phyloP scores from a whole-genome alignment of 2,797 vertebrate species.

The Hoplostethus mediterraneus region DNA sequence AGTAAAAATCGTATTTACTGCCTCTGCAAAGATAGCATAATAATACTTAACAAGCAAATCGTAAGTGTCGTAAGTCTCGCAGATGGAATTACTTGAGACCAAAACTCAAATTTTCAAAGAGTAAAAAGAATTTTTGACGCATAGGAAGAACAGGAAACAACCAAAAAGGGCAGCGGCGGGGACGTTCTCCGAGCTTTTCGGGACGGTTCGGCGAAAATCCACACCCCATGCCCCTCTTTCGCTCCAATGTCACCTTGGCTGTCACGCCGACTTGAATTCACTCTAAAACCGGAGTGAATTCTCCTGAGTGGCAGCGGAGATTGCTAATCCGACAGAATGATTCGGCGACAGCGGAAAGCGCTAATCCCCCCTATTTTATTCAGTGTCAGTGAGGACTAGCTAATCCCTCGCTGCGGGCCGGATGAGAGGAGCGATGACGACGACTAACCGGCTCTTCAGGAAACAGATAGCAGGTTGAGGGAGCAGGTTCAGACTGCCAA shows the following conservation, averaged over 20 bases:
- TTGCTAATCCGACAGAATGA: slow-evolving; percentile 76
- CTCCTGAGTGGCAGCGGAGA: slow-evolving; percentile 56
- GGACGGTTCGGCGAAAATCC: slow-evolving; percentile 19
- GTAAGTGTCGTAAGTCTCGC: no score
- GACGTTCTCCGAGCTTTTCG: slow-evolving; percentile 14
- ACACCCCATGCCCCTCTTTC: slow-evolving; percentile 22
- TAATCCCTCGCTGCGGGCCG: slow-evolving; percentile 65
- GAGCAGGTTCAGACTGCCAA: slow-evolving; percentile 23
- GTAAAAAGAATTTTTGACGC: no score
- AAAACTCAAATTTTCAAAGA: no score
- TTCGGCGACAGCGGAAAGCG: slow-evolving; percentile 75
- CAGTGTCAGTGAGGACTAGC: slow-evolving; percentile 59
- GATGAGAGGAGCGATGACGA: slow-evolving; percentile 55
- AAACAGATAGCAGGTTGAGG: slow-evolving; percentile 39
- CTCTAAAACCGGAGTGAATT: slow-evolving; percentile 49
- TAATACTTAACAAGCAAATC: no score
- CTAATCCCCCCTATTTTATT: slow-evolving; percentile 77
- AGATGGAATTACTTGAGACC: no score
- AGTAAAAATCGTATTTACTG: no score
- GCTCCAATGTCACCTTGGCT: slow-evolving; percentile 70
- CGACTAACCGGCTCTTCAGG: slow-evolving; percentile 60
- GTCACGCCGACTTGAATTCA: slow-evolving; percentile 37
- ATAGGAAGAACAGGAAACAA: no score
- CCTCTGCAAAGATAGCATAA: no score
- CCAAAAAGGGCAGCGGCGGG: slow-evolving; percentile 1